phyloP scores from a whole-genome alignment of 1,140 invertebrate genomes.

The Hesperophylax magnus region DNA sequence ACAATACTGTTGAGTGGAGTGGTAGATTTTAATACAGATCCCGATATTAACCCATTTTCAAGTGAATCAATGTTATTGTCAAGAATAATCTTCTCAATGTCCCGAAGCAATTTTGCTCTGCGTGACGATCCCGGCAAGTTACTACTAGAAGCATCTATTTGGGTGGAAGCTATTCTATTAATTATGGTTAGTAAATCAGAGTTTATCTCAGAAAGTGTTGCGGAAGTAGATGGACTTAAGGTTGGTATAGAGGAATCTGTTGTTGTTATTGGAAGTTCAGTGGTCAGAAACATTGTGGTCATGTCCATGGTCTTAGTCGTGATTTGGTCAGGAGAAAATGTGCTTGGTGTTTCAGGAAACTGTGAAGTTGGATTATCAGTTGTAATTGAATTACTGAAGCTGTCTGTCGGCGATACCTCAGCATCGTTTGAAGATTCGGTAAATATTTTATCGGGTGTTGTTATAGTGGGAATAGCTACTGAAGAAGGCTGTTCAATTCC shows the following conservation, averaged over 20 bases:
- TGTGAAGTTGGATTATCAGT: background rate
- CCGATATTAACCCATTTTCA: constrained; percentile 36
- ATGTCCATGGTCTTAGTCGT: constrained; percentile 17
- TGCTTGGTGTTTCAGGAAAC: background rate
- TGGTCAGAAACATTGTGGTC: constrained; percentile 37
- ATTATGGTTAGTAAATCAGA: constrained; percentile 46
- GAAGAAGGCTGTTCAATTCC: background rate
- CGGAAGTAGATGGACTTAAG: constrained; percentile 13
- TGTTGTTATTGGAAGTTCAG: constrained; percentile 7
- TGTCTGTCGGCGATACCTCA: constrained; percentile 5
- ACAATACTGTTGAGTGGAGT: constrained; percentile 2
- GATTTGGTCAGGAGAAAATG: background rate
- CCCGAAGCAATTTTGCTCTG: constrained; percentile 68
- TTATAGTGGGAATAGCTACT: background rate
- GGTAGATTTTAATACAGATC: constrained; percentile 19
- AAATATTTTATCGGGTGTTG: background rate
- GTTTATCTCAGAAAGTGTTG: constrained; percentile 20
- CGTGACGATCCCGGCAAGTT: constrained; percentile 62
- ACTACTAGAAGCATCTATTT: constrained; percentile 24
- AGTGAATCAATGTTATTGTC: constrained; percentile 63
- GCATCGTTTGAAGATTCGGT: background rate
- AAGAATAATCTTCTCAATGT: constrained; percentile 68
- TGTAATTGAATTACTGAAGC: background rate
- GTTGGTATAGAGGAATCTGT: constrained; percentile 27
- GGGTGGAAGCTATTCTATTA: constrained; percentile 37